Evolutionary conservation across 2,113 vertebrate genomes (phyloP), one percentile per base, ranked within the genome.

Genomic region (Empidonax traillii): DNA sequence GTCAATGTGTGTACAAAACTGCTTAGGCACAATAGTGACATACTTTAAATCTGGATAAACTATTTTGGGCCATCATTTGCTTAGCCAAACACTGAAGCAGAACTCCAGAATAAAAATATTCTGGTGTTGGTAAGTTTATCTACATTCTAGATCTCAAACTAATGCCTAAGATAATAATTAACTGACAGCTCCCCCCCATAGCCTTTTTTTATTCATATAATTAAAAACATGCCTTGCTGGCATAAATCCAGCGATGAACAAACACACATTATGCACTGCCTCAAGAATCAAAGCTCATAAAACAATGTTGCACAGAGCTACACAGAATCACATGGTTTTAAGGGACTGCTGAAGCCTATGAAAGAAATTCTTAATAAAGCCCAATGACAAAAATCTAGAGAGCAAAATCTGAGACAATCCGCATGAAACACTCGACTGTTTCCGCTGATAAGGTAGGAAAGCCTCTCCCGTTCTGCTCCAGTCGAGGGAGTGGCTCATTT

Each of bases 111-210:
- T 35, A 90, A 90, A 95, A 95, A 85, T 78, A 94, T 90, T 97
- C 65, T 37, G 49, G 78, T 8, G 7, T 30, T 90, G 58, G 58
- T 75, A 81, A 87, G 33, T 88, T 92, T 95, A 97, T 97, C 96
- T 90, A 35, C 86, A 58, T 94, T 95, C 83, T 88, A 88, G 39
- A 96, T 96, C 93, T 95, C 86, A 72, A 67, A 61, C 93, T 87
- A 89, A 95, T 93, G 90, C 93, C 74, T 95, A 92, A 92, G 96
- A 96, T 96, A 97, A 96, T 96, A 89, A 96, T 95, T 97, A 97
- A 93, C 87, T 92, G 93, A 94, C 94, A 90, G 94, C 88, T 96
- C 71, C 69, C 85, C 44, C 72, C 87, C 82, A 52, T 21, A 92
- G 84, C 49, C 79, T 74, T 90, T 96, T 95, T 95, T 88, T 84